Percentiles rank a stretch among this genome's conserved stretches.
These are phyloP conservation scores for Anniella stebbinsi DNA, from an alignment of 2,797 vertebrate species.

Conservation along the genomic window DNA sequence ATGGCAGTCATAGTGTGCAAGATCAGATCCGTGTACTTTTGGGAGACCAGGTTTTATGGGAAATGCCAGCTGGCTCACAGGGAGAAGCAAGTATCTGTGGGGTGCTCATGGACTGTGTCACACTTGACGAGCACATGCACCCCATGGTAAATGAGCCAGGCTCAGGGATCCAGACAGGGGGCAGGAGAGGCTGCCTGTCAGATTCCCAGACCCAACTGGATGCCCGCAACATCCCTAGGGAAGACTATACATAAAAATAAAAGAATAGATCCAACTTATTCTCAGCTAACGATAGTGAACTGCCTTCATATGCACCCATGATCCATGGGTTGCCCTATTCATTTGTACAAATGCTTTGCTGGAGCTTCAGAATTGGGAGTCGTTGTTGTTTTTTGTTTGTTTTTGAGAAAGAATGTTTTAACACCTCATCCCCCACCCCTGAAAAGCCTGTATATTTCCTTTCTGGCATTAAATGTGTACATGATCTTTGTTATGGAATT, in stretches of 20 bases:
- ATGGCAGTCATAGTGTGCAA: no score
- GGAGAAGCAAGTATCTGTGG: no score
- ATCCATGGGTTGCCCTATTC: not conserved
- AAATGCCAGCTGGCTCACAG: no score
- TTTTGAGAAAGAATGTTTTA: not conserved
- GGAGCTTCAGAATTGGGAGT: no score
- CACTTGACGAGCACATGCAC: no score
- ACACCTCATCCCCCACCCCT: rapidly evolving
- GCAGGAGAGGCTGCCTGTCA: no score
- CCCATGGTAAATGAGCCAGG: no score
- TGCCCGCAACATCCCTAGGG: not conserved
- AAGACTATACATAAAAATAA: not conserved
- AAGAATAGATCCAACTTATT: not conserved
- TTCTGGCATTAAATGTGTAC: slow-evolving; percentile 48
- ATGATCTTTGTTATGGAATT: slow-evolving; percentile 34
- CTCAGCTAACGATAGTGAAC: not conserved
- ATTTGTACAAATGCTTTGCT: not conserved
- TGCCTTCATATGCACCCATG: not conserved
- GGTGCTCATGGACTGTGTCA: no score
- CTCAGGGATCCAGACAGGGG: no score
- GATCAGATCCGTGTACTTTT: no score
- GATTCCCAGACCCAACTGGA: no score
- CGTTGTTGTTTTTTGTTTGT: not conserved
- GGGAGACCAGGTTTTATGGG: no score
- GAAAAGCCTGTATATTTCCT: not conserved